These are phyloP conservation scores for Tragelaphus imberbis DNA, from an alignment of 2,113 vertebrate genomes.

Conservation along the genomic window DNA sequence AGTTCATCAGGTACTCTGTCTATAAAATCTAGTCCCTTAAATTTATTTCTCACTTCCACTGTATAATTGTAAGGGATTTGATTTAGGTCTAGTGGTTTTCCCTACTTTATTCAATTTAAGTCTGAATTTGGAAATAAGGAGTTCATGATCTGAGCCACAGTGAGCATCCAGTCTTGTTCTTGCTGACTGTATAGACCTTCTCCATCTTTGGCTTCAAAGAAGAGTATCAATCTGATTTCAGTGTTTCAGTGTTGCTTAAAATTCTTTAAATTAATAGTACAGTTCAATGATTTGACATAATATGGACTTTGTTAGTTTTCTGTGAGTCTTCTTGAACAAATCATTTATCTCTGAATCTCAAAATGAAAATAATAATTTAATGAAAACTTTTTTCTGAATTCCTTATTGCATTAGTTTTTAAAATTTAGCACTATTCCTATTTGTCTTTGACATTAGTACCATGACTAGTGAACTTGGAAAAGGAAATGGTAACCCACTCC, in stretches of 20 bases:
- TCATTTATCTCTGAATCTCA: background rate
- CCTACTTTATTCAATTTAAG: background rate
- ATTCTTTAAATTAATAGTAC: background rate
- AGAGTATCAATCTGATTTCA: background rate
- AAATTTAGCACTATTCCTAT: background rate
- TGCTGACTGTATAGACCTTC: background rate
- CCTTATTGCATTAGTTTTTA: background rate
- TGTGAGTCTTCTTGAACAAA: background rate
- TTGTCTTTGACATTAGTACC: background rate
- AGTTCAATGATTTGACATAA: background rate
- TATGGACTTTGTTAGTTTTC: background rate
- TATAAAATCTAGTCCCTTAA: background rate
- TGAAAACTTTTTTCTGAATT: background rate
- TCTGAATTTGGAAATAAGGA: background rate
- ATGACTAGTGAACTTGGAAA: constrained; percentile 21
- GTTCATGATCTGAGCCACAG: background rate
- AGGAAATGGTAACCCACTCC: too few relatives aligned
- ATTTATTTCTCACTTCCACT: background rate
- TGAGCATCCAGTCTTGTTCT: background rate
- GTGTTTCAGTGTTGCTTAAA: background rate
- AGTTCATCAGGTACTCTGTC: background rate
- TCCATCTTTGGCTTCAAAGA: background rate
- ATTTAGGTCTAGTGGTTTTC: background rate
- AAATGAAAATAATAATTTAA: constrained; percentile 1
- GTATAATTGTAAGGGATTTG: background rate